Percentiles rank a stretch among this genome's conserved stretches.
phyloP scores from a whole-genome alignment of 2,888 invertebrate genomes.

The Conops quadrifasciatus region DNA sequence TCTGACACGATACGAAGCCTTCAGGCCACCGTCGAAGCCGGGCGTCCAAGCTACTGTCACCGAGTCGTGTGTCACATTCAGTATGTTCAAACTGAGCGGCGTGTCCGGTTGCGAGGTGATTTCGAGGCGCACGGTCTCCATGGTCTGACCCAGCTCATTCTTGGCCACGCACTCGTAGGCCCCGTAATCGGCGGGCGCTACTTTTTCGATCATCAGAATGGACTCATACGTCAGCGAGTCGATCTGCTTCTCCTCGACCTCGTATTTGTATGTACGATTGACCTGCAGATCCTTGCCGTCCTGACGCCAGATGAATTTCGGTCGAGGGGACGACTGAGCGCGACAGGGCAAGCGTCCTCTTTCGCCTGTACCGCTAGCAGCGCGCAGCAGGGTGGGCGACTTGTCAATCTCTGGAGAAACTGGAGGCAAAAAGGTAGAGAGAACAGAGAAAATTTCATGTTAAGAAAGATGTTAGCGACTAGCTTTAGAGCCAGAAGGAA shows the following conservation, averaged over 20 bases:
- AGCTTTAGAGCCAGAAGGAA: slow-evolving; percentile 14
- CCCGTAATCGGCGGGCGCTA: slow-evolving; percentile 87
- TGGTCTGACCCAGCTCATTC: slow-evolving; percentile 86
- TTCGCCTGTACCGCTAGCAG: slow-evolving; percentile 74
- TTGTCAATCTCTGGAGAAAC: slow-evolving; percentile 90
- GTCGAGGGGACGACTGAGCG: slow-evolving; percentile 82
- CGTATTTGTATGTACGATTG: slow-evolving; percentile 82
- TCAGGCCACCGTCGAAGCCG: slow-evolving; percentile 92
- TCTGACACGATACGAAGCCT: slow-evolving; percentile 81
- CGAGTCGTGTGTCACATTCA: slow-evolving; percentile 88
- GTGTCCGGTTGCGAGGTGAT: slow-evolving; percentile 86
- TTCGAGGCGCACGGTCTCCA: slow-evolving; percentile 81
- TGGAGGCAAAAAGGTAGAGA: slow-evolving; percentile 59
- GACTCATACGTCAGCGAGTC: slow-evolving; percentile 84
- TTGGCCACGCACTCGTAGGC: slow-evolving; percentile 87
- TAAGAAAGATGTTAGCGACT: slow-evolving; percentile 9
- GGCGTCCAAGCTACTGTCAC: slow-evolving; percentile 88
- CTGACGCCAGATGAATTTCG: slow-evolving; percentile 85
- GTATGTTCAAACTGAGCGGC: slow-evolving; percentile 76
- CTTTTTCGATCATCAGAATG: slow-evolving; percentile 79
- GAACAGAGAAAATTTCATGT: neutral
- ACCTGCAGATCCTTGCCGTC: slow-evolving; percentile 76
- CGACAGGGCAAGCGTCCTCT: slow-evolving; percentile 71
- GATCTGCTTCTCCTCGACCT: slow-evolving; percentile 76
- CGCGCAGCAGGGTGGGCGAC: slow-evolving; percentile 80